Evolutionary conservation across 2,113 vertebrate genomes (phyloP).

Genomic region (Callipepla californica): DNA sequence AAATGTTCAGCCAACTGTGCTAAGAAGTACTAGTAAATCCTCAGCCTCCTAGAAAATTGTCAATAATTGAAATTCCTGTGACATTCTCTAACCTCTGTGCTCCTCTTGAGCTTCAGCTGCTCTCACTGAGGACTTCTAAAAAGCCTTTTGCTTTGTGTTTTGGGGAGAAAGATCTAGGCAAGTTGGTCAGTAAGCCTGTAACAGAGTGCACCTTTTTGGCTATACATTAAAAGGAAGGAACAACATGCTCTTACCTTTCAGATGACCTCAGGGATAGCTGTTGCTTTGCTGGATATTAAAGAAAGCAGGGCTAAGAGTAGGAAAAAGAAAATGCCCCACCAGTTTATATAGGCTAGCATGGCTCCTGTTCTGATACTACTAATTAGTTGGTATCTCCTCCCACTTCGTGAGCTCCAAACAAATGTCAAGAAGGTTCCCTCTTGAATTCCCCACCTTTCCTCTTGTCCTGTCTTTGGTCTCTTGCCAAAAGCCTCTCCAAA

Average conservation of each 20-base stretch:
- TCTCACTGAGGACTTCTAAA: background rate
- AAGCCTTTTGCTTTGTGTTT: background rate
- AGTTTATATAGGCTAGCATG: slow-evolving; percentile 47
- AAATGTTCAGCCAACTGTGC: background rate
- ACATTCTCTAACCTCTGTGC: background rate
- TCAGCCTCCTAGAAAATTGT: background rate
- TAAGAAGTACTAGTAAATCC: background rate
- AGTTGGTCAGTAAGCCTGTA: background rate
- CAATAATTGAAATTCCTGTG: background rate
- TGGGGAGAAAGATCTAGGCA: background rate
- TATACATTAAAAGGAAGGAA: background rate
- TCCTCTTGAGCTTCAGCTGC: background rate
- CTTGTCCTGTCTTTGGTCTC: background rate
- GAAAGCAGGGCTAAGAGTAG: background rate
- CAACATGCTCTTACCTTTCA: slow-evolving; percentile 45
- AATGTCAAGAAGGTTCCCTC: slow-evolving; percentile 10
- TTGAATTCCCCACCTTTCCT: slow-evolving; percentile 69
- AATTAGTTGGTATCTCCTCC: slow-evolving; percentile 60
- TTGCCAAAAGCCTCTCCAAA: slow-evolving; percentile 33
- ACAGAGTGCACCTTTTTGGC: background rate
- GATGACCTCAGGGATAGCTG: background rate
- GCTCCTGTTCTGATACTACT: slow-evolving; percentile 33
- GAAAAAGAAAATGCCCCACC: background rate
- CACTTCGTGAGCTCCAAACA: slow-evolving; percentile 20
- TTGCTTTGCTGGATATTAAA: background rate